Percentiles rank a stretch among this genome's conserved stretches.
Conservation (phyloP, 2,888 invertebrate genomes). For the Prostheceraeus crozeri region DNA sequence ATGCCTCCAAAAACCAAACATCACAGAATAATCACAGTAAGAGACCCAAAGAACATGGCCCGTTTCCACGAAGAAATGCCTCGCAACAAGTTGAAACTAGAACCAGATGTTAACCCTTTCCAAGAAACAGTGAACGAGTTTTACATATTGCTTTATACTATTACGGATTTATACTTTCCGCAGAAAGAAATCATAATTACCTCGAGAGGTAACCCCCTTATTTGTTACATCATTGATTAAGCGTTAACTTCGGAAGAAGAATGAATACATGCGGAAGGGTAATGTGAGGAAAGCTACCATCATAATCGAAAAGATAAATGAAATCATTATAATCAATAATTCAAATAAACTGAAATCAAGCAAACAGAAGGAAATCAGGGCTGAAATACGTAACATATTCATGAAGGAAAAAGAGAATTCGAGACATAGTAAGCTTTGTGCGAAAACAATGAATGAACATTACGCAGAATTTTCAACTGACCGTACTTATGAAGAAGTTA, state of each 20-base stretch:
- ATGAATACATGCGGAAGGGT: neutral
- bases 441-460: too few relatives aligned
- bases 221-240: slow-evolving; percentile 8
- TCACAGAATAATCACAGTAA: neutral
- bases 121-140: neutral
- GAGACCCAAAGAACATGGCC: slow-evolving; percentile 7
- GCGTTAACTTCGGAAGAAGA: neutral
- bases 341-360: too few relatives aligned
- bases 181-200: too few relatives aligned
- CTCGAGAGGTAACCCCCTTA: too few relatives aligned
- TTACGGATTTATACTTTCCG: slow-evolving; percentile 3
- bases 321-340: too few relatives aligned
- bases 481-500: neutral
- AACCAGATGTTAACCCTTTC: slow-evolving; percentile 18
- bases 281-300: neutral
- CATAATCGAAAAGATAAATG: too few relatives aligned
- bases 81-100: too few relatives aligned
- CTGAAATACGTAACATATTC: too few relatives aligned
- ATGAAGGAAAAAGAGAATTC: too few relatives aligned
- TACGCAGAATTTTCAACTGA: neutral
- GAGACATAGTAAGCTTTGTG: too few relatives aligned
- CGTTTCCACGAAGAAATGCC: neutral
- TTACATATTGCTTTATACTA: neutral
- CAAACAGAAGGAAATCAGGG: too few relatives aligned
- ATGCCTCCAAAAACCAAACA: slow-evolving; percentile 14